These are phyloP conservation scores for Platycheirus rosarum DNA, from an alignment of 2,888 invertebrate species.

Conservation along the genomic window DNA sequence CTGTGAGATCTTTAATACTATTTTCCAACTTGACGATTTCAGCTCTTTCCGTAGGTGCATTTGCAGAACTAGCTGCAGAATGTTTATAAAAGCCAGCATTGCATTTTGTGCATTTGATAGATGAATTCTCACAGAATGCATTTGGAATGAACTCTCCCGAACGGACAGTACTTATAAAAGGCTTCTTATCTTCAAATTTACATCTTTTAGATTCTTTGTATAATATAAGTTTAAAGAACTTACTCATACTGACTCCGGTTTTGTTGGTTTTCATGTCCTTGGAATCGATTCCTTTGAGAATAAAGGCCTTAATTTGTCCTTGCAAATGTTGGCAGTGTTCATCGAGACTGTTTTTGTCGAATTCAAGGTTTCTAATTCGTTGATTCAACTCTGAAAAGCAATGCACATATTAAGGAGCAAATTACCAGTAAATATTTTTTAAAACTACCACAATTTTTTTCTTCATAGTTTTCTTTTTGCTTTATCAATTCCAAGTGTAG, in stretches of 20 bases:
- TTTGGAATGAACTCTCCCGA: slow-evolving; percentile 78
- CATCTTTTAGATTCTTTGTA: neutral
- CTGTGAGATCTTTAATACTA: slow-evolving; percentile 82
- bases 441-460: slow-evolving; percentile 83
- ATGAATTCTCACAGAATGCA: slow-evolving; percentile 44
- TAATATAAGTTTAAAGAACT: neutral
- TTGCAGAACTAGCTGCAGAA: slow-evolving; percentile 74
- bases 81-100: slow-evolving; percentile 77
- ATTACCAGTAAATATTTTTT: too few species aligned
- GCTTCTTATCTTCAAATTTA: slow-evolving; percentile 77
- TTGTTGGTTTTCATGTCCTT: slow-evolving; percentile 78
- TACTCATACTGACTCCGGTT: slow-evolving; percentile 75
- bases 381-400: slow-evolving; percentile 83
- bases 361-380: slow-evolving; percentile 84
- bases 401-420: too few species aligned
- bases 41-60: slow-evolving; percentile 27
- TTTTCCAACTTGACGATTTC: slow-evolving; percentile 82
- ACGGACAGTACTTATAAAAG: slow-evolving; percentile 81
- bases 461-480: slow-evolving; percentile 86
- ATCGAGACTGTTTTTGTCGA: slow-evolving; percentile 83
- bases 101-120: slow-evolving; percentile 80
- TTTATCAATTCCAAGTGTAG: slow-evolving; percentile 87
- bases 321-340: slow-evolving; percentile 83
- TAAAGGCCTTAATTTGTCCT: slow-evolving; percentile 82
- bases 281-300: slow-evolving; percentile 83